These are phyloP conservation scores for Porites lobata DNA, from an alignment of 92 coral and sea anemone genomes.

Conservation along the genomic window DNA sequence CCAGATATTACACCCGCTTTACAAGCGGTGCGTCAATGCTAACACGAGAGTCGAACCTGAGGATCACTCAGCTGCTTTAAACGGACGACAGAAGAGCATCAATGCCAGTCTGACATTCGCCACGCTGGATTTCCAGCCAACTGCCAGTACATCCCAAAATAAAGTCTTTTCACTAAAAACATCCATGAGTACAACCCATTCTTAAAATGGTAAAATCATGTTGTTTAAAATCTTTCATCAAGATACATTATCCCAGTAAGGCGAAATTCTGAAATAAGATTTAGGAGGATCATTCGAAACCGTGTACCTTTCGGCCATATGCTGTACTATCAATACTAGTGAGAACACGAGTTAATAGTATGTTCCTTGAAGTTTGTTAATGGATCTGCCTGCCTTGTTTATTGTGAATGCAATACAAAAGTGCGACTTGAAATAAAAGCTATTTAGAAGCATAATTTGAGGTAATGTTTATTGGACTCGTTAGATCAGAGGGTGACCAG, in stretches of 20 bases:
- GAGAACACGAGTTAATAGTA: neutral
- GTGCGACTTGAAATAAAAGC: neutral
- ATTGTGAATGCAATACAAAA: neutral
- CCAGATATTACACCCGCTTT: constrained; percentile 15
- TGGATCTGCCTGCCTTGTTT: neutral
- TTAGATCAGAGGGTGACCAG: too few species aligned
- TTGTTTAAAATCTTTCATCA: neutral
- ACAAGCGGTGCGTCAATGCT: neutral
- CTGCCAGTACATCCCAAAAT: neutral
- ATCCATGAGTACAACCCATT: neutral
- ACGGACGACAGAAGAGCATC: neutral
- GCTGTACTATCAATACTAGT: neutral
- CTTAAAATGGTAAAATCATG: too few species aligned
- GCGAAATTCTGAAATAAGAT: neutral
- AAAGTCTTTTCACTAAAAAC: neutral
- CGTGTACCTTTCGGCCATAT: neutral
- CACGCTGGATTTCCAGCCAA: neutral
- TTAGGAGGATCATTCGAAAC: neutral
- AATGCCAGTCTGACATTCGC: neutral
- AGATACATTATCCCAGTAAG: neutral
- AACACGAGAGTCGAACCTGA: constrained; percentile 13
- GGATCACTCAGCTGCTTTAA: neutral
- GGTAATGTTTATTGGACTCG: neutral
- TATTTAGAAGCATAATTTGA: neutral
- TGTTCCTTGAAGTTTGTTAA: neutral